Evolutionary conservation across 2,113 vertebrate species (phyloP), one percentile per base, ranked within the genome.

Genomic region (Protomyctophum bolini): DNA sequence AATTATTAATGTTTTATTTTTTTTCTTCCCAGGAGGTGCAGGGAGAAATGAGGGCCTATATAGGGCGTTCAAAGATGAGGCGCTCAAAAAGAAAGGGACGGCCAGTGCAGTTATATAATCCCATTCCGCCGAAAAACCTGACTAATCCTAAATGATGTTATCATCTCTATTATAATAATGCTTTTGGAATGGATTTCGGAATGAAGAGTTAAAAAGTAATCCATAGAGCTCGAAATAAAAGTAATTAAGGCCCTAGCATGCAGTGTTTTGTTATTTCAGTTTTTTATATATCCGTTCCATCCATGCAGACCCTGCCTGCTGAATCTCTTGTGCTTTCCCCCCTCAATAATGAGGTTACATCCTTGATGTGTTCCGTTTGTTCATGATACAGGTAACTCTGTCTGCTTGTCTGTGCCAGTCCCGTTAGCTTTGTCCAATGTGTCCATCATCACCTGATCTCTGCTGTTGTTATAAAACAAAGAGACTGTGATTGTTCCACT

Each of bases 1-100:
- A 87, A 87, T 89, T 76, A 89, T 89, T 87, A 45, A 89, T 89
- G 83, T 63, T 70, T 80, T 74, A 82, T 83, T 86, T 58, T 58
- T 58, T 54, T n/a, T 6, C 80, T 83, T 80, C 67, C 10, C 81
- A 73, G 70, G 55, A 66, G 57, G 72, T 54, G 45, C 57, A 50
- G 51, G 41, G 9, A 57, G 6, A n/a, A 2, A 52, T 54, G 52
- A 69, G 66, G 75, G 81, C 33, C 33, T 79, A 68, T 81, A 76
- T 58, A 6, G 57, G 73, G 62, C 62, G 58, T 74, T 51, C 63
- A 76, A 52, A 33, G 5, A 21, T 21, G 28, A 64, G 65, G 72
- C 12, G 75, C 73, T 66, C 67, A 81, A 74, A 21, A 72, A 77
- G 82, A 82, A n/a, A 41, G 66, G 76, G 64, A n/a, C 63, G 75